Evolutionary conservation across 2,888 invertebrate genomes (phyloP).

Genomic region (Lasioglossum malachurum): DNA sequence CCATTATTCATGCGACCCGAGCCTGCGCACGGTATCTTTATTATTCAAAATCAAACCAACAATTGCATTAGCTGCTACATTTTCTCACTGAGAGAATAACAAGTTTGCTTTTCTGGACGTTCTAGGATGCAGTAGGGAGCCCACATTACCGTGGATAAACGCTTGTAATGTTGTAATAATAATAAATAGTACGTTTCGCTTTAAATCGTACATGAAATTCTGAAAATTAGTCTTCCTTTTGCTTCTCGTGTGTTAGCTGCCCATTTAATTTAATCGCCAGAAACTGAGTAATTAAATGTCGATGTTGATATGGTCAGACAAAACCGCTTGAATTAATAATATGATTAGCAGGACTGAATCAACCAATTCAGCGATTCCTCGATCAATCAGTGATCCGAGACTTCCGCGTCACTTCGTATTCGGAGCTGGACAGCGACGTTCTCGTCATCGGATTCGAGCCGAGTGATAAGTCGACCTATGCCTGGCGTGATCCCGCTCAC

Average conservation of each 20-base stretch:
- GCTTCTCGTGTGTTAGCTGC: too few relatives aligned
- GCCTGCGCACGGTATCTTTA: slow-evolving; percentile 19
- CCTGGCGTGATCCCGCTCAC: slow-evolving; percentile 41
- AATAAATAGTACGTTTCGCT: neutral
- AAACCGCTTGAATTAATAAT: neutral
- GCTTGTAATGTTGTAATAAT: neutral
- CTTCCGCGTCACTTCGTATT: slow-evolving; percentile 22
- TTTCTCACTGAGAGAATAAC: slow-evolving; percentile 25
- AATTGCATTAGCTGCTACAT: slow-evolving; percentile 29
- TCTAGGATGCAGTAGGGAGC: neutral
- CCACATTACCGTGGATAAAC: neutral
- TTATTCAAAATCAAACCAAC: slow-evolving; percentile 52
- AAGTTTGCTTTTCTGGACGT: neutral
- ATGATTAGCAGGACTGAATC: neutral
- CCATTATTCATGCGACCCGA: slow-evolving; percentile 42
- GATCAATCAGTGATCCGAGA: neutral
- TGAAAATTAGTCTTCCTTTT: too few relatives aligned
- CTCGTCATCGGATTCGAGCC: slow-evolving; percentile 61
- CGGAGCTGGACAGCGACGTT: slow-evolving; percentile 45
- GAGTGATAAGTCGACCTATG: slow-evolving; percentile 43
- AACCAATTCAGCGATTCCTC: neutral
- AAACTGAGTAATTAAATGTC: too few relatives aligned
- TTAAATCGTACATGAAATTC: too few relatives aligned
- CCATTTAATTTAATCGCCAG: too few relatives aligned
- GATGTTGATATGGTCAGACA: too few relatives aligned